These are phyloP conservation scores for Dinothrombium tinctorium DNA, from an alignment of 1,140 invertebrate genomes.

Conservation along the genomic window DNA sequence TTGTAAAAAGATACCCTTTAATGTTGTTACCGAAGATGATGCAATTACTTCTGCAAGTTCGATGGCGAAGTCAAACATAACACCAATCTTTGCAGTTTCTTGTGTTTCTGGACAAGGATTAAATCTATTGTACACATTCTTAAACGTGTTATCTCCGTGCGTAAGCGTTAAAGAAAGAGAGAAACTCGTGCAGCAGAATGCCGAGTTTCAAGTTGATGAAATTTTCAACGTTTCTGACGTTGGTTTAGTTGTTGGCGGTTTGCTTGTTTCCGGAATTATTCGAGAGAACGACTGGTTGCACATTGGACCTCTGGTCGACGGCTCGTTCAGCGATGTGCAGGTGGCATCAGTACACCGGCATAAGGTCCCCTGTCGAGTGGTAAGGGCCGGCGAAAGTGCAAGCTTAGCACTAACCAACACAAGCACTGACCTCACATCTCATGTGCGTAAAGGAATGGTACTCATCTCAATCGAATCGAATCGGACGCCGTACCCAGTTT, in stretches of 20 bases:
- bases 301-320: slow-evolving; percentile 52
- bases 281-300: slow-evolving; percentile 52
- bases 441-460: slow-evolving; percentile 55
- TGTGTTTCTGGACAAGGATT: slow-evolving; percentile 70
- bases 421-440: neutral
- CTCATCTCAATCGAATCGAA: slow-evolving; percentile 9
- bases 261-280: slow-evolving; percentile 54
- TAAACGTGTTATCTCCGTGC: slow-evolving; percentile 43
- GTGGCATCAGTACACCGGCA: slow-evolving; percentile 72
- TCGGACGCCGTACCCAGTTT: slow-evolving; percentile 3
- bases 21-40: slow-evolving; percentile 31
- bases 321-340: slow-evolving; percentile 46
- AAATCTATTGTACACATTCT: slow-evolving; percentile 48
- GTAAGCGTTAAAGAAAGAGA: slow-evolving; percentile 41
- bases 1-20: slow-evolving; percentile 31
- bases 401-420: slow-evolving; percentile 41
- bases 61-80: slow-evolving; percentile 34
- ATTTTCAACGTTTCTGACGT: slow-evolving; percentile 50
- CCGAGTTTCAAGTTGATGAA: slow-evolving; percentile 48
- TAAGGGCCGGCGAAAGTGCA: slow-evolving; percentile 70
- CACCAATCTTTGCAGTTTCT: slow-evolving; percentile 84
- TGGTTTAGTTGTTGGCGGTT: slow-evolving; percentile 53
- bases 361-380: slow-evolving; percentile 58
- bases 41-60: slow-evolving; percentile 38
- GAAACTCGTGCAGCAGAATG: slow-evolving; percentile 32